Evolutionary conservation across 2,113 vertebrate species (phyloP).

Genomic region (Poeciliopsis turrubarensis): DNA sequence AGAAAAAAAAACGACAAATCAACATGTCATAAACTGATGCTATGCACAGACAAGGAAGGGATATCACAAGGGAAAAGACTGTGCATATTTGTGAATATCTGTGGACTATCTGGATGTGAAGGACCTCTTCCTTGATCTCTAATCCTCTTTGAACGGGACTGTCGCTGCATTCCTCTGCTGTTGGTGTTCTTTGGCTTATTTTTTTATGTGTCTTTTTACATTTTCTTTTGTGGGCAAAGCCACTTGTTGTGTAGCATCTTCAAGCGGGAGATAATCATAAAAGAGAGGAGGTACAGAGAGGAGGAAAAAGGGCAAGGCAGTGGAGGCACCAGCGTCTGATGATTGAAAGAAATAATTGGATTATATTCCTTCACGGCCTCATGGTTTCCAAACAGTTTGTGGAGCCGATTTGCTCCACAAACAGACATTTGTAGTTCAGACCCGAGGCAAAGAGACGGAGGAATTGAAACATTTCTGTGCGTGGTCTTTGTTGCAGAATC

Average conservation of each 20-base stretch:
- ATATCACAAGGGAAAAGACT: constrained; percentile 53
- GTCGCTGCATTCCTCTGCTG: constrained; percentile 65
- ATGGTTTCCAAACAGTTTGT: constrained; percentile 24
- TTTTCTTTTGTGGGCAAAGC: constrained; percentile 61
- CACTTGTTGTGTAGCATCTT: constrained; percentile 76
- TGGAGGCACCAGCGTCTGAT: constrained; percentile 32
- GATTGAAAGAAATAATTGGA: constrained; percentile 28
- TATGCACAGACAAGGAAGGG: constrained; percentile 66
- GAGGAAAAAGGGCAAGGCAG: constrained; percentile 37
- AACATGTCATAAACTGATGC: constrained; percentile 65
- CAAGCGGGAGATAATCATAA: constrained; percentile 80
- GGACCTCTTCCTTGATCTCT: constrained; percentile 65
- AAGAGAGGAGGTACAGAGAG: constrained; percentile 58
- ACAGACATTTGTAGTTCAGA: constrained; percentile 44
- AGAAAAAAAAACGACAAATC: constrained; percentile 52
- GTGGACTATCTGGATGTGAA: constrained; percentile 55
- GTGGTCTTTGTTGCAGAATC: constrained; percentile 91
- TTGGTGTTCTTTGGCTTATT: constrained; percentile 62
- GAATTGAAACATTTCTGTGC: constrained; percentile 72
- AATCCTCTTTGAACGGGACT: constrained; percentile 67
- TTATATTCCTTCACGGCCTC: constrained; percentile 27
- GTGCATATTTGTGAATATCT: constrained; percentile 70
- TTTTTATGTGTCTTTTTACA: constrained; percentile 42
- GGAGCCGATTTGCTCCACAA: background rate
- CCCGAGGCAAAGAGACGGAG: constrained; percentile 44